Base-by-base conservation (phyloP, 2,113 vertebrate genomes). In the Dromiciops gliroides region DNA sequence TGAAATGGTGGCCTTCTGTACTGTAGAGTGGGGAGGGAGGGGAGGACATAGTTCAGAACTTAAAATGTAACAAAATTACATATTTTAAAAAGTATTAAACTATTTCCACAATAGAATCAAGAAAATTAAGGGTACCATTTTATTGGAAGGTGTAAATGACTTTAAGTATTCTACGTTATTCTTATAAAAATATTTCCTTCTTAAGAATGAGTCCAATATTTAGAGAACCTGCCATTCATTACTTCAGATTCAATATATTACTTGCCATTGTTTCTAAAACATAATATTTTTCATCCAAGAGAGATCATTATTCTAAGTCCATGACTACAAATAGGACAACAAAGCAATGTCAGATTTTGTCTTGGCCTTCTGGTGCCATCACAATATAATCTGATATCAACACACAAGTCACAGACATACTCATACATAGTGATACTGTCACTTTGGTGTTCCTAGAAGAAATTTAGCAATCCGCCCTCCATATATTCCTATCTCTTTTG, bases 381-480 rank as follows among this genome's bases (percentile, higher is more conserved):
- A 92, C 16, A 56, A 49, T 31, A 95, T 91, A 67, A 91, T 94
- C 91, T 94, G 91, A 51, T 90, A 91, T 89, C 93, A 93, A 48
- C 24, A 26, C 2, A n/a, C 49, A n/a, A 92, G 37, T 96, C 60
- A 67, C 89, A 96, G 83, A 90, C 92, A 92, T 19, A 92, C 31
- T 90, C 52, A 93, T 25, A 51, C n/a, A 49, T 60, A 53, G 91
- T 75, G 92, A 75, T 93, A 91, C 96, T 94, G 89, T 94, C 91
- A 94, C 49, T 90, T 92, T 94, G 47, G 12, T 89, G 24, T 92
- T 51, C 51, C 93, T 88, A 92, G 44, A 26, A 94, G 75, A 91
- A 96, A 95, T 96, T 95, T 89, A 96, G 94, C 53, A 93, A 94
- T 88, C n/a, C 2, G 3, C 19, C 7, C 19, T 83, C 37, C 5